Percentiles rank a stretch among this genome's conserved stretches.
These are phyloP conservation scores for Tipula unca DNA, from an alignment of 2,888 invertebrate species.

Conservation along the genomic window DNA sequence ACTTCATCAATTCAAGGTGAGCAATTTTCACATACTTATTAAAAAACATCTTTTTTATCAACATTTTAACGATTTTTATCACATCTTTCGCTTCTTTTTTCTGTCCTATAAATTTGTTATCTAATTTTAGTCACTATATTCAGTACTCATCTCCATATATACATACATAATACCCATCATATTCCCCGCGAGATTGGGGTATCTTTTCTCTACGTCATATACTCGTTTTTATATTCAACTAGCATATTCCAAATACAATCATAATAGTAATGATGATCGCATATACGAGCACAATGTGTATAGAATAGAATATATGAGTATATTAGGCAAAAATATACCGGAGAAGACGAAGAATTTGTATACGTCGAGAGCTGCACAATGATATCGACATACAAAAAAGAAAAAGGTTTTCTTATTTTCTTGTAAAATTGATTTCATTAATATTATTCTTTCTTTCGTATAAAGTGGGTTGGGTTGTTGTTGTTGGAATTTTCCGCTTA, in stretches of 20 bases:
- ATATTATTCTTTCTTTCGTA: neutral
- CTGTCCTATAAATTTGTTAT: too few relatives aligned
- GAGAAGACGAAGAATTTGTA: neutral
- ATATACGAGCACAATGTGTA: neutral
- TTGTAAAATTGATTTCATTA: neutral
- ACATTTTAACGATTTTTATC: too few relatives aligned
- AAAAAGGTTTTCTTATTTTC: neutral
- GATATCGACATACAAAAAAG: neutral
- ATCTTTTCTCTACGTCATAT: too few relatives aligned
- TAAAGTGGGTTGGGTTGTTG: neutral
- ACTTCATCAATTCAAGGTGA: too few relatives aligned
- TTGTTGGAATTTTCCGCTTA: neutral
- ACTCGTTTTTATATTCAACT: neutral
- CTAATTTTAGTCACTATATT: too few relatives aligned
- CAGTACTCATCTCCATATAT: too few relatives aligned
- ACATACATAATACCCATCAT: too few relatives aligned
- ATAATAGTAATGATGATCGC: neutral
- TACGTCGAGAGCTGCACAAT: neutral
- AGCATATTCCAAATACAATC: neutral
- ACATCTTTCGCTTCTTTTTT: too few relatives aligned
- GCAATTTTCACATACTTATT: too few relatives aligned
- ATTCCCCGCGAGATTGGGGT: too few relatives aligned
- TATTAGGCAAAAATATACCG: neutral
- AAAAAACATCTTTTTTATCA: too few relatives aligned
- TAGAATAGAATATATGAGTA: neutral